Conservation (phyloP, 2,888 invertebrate species). For the Rhogogaster chlorosoma region DNA sequence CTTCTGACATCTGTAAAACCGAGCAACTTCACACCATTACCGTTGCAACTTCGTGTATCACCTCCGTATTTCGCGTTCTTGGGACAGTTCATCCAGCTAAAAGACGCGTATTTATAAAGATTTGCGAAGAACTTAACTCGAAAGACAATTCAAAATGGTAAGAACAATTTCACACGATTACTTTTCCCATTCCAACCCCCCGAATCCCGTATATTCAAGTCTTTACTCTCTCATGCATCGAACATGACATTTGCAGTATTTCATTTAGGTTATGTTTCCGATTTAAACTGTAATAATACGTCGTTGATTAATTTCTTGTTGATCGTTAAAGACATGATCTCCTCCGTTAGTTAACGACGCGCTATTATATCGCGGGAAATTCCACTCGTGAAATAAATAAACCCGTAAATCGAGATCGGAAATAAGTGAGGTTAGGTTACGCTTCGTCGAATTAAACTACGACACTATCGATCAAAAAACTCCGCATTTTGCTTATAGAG, state of each 20-base stretch:
- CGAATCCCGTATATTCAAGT: background rate
- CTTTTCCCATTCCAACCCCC: background rate
- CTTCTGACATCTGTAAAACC: background rate
- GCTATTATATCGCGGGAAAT: background rate
- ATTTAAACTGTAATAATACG: background rate
- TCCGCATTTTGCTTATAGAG: slow-evolving; percentile 79
- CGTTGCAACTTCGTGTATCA: slow-evolving; percentile 10
- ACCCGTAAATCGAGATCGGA: background rate
- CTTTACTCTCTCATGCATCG: background rate
- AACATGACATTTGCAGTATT: slow-evolving; percentile 44
- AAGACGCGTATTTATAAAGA: background rate
- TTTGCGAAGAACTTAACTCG: background rate
- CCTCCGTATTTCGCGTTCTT: background rate
- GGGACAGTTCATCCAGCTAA: background rate
- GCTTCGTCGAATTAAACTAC: background rate
- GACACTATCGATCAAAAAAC: background rate
- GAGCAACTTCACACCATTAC: slow-evolving; percentile 42
- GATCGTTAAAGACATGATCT: background rate
- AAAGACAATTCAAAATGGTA: slow-evolving; percentile 25
- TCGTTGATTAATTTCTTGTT: background rate
- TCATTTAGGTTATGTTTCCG: slow-evolving; percentile 35
- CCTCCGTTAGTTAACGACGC: background rate
- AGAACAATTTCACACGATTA: background rate
- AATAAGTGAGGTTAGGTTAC: background rate
- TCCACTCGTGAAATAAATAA: background rate